These are phyloP conservation scores for Channa argus DNA, from an alignment of 2,113 vertebrate species.

Conservation along the genomic window DNA sequence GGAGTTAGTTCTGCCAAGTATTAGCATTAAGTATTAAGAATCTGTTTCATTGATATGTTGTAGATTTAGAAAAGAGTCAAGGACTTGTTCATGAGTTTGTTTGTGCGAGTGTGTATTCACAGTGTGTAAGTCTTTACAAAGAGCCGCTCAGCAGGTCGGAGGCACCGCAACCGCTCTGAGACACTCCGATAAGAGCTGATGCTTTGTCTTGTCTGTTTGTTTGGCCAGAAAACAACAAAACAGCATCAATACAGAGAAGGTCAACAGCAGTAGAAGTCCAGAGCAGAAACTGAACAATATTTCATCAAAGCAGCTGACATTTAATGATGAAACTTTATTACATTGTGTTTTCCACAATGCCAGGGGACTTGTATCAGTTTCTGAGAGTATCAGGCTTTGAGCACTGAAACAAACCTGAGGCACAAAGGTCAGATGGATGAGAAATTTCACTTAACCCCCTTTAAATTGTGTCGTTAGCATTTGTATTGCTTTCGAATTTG, in stretches of 20 bases:
- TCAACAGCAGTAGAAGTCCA: background rate
- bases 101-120: slow-evolving; percentile 14
- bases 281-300: slow-evolving; percentile 19
- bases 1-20: background rate
- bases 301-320: slow-evolving; percentile 8
- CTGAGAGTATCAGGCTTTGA: background rate
- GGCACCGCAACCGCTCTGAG: slow-evolving; percentile 36
- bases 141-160: slow-evolving; percentile 40
- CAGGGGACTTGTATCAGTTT: too few species aligned
- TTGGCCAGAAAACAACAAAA: background rate
- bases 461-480: too few species aligned
- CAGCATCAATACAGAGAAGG: slow-evolving; percentile 22
- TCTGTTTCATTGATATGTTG: background rate
- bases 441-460: background rate
- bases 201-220: slow-evolving; percentile 38
- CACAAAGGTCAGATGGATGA: slow-evolving; percentile 1
- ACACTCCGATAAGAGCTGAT: slow-evolving; percentile 37
- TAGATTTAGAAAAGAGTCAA: slow-evolving; percentile 4
- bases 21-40: background rate
- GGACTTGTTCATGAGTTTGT: slow-evolving; percentile 7
- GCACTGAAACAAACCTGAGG: background rate
- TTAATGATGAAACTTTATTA: slow-evolving; percentile 14
- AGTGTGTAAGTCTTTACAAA: slow-evolving; percentile 32
- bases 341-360: slow-evolving; percentile 3
- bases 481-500: background rate